A percentile compares a stretch with the other conserved stretches of the same genome.
phyloP scores from a whole-genome alignment of 2,888 invertebrate genomes.

The Leptarthrus brevirostris region DNA sequence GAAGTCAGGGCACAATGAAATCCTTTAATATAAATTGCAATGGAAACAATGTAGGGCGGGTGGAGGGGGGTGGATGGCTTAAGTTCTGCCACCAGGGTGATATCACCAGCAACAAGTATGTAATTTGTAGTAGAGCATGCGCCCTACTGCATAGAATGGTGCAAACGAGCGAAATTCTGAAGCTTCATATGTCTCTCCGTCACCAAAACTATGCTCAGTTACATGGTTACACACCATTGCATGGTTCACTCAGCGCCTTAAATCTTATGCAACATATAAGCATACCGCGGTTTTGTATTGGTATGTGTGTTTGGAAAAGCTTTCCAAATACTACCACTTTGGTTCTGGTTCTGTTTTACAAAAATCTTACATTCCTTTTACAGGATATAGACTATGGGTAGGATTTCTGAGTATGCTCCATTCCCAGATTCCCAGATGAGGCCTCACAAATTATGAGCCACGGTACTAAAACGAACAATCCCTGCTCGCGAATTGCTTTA shows the following conservation, averaged over 20 bases:
- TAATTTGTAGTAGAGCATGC: constrained; percentile 47
- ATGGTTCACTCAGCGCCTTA: background rate
- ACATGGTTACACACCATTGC: background rate
- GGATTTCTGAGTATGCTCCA: background rate
- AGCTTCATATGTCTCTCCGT: constrained; percentile 10
- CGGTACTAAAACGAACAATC: background rate
- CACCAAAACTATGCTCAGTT: background rate
- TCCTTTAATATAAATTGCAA: constrained; percentile 3
- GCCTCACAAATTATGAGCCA: background rate
- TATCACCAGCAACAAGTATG: constrained; percentile 46
- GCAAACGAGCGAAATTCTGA: constrained; percentile 28
- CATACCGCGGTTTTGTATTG: background rate
- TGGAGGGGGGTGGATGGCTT: background rate
- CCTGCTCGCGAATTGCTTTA: no score
- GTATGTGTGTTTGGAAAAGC: background rate
- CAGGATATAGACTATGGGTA: background rate
- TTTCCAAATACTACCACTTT: background rate
- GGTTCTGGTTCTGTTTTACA: background rate
- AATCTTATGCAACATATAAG: background rate
- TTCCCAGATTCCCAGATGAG: background rate
- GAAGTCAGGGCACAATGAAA: background rate
- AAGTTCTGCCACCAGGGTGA: background rate
- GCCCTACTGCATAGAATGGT: constrained; percentile 35
- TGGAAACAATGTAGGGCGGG: constrained; percentile 15
- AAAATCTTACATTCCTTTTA: no score